phyloP scores from a whole-genome alignment of 2,888 invertebrate genomes.

The Dimorphilus gyrociliatus region DNA sequence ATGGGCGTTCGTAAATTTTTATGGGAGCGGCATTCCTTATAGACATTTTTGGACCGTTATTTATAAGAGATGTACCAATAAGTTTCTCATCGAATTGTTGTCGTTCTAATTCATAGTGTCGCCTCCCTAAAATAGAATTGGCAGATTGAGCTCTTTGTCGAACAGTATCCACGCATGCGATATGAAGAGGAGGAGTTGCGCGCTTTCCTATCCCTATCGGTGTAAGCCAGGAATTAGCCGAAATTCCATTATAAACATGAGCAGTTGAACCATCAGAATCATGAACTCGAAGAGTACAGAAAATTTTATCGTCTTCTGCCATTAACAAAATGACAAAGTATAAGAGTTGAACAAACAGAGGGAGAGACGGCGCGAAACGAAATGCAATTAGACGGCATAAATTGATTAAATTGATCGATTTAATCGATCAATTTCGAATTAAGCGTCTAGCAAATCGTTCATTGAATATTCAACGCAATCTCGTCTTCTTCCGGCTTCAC shows the following conservation, averaged over 20 bases:
- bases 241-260: slow-evolving; percentile 1
- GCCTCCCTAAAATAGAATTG: neutral
- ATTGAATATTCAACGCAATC: too few species aligned
- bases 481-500: too few species aligned
- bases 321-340: too few species aligned
- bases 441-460: too few species aligned
- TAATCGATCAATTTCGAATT: too few species aligned
- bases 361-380: too few species aligned
- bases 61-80: neutral
- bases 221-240: slow-evolving; percentile 1
- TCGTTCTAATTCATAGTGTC: slow-evolving; percentile 1
- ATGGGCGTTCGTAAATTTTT: neutral
- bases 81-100: slow-evolving; percentile 1
- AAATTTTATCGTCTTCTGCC: neutral
- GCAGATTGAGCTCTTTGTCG: too few species aligned
- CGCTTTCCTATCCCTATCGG: slow-evolving; percentile 1
- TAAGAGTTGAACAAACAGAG: too few species aligned
- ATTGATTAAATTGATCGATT: too few species aligned
- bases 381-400: too few species aligned
- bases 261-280: neutral
- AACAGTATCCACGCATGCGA: too few species aligned
- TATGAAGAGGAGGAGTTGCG: too few species aligned
- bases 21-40: neutral
- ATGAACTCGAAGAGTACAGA: neutral
- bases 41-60: neutral